Conservation (phyloP, 2,797 vertebrate species). For the Gambusia yucatana region DNA sequence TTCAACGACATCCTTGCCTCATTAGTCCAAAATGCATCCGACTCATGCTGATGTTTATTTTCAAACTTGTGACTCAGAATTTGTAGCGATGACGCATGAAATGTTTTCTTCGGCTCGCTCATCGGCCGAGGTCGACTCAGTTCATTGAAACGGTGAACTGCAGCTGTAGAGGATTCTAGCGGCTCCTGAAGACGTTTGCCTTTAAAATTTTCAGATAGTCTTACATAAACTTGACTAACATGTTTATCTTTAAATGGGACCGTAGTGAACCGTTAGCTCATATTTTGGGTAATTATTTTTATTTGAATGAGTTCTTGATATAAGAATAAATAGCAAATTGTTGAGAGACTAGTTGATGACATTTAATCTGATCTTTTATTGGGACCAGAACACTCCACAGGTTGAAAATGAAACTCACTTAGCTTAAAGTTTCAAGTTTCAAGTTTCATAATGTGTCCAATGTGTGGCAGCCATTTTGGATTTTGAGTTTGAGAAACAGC, state of each 20-base stretch:
- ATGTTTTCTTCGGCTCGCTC: not conserved
- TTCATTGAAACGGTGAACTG: not conserved
- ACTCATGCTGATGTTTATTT: not conserved
- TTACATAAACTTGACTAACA: not conserved
- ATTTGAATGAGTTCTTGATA: slow-evolving; percentile 6
- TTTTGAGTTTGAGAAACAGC: not conserved
- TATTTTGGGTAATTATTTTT: not conserved
- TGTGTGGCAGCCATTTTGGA: not conserved
- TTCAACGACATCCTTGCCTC: not conserved
- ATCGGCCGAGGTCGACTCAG: not conserved
- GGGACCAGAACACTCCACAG: not conserved
- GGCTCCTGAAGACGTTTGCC: not conserved
- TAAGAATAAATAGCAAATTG: not conserved
- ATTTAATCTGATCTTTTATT: not conserved
- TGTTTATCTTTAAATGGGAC: not conserved
- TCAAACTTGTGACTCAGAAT: not conserved
- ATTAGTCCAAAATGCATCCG: not conserved
- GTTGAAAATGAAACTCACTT: not conserved
- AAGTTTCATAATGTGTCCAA: not conserved
- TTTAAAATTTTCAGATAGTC: not conserved
- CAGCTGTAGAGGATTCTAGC: not conserved
- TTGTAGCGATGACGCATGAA: not conserved
- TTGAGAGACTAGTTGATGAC: not conserved
- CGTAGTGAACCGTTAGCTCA: not conserved
- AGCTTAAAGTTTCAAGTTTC: not conserved